Evolutionary conservation across 2,888 invertebrate genomes (phyloP).

Genomic region (Pristionchus arcanus): DNA sequence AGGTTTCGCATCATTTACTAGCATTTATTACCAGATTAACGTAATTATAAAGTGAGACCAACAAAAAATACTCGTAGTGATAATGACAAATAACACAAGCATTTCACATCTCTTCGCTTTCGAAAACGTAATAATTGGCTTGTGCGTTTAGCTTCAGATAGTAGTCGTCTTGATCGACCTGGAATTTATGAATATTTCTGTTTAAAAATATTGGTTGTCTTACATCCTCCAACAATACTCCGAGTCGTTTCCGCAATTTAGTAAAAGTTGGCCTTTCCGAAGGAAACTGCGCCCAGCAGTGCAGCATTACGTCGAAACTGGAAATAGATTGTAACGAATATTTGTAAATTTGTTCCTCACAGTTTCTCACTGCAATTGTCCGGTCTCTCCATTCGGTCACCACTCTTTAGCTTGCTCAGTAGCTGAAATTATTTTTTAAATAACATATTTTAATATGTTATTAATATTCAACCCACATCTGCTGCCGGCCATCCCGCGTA

Average conservation of each 20-base stretch:
- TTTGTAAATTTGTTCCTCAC: neutral
- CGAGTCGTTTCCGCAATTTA: neutral
- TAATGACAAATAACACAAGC: too few relatives aligned
- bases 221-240: neutral
- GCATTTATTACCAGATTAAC: too few relatives aligned
- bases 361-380: neutral
- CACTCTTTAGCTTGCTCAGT: neutral
- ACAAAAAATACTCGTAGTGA: too few relatives aligned
- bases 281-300: neutral
- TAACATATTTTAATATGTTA: too few relatives aligned
- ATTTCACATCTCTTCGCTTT: neutral
- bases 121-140: neutral
- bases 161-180: constrained; percentile 3
- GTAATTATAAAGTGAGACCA: too few relatives aligned
- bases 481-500: constrained; percentile 1
- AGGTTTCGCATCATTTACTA: too few relatives aligned
- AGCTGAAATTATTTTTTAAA: too few relatives aligned
- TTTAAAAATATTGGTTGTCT: neutral
- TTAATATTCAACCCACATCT: neutral
- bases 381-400: neutral
- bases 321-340: too few relatives aligned
- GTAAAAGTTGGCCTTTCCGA: neutral
- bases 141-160: constrained; percentile 4
- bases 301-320: neutral
- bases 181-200: neutral